Base-by-base conservation (phyloP, 1,140 invertebrate species). In the Drosophila quadrilineata region DNA sequence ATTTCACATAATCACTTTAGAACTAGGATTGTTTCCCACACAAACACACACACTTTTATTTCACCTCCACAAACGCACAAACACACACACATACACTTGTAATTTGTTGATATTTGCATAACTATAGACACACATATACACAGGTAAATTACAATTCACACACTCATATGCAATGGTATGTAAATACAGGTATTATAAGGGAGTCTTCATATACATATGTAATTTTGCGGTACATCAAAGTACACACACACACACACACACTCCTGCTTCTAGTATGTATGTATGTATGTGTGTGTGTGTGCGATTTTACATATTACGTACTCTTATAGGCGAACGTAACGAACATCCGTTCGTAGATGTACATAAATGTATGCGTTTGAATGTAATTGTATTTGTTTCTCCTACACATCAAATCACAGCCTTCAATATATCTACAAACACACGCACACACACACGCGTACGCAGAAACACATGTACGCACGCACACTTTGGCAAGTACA, bases 371-470 rank as follows among this genome's bases (percentile, higher is more conserved):
- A 57, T 24, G 10, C 14, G 10, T 53, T 5, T 54, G 26, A 19
- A 8, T 19, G 21, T 14, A 35, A 8, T 16, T 4, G 33, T 35
- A 45, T 28, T 2, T 45, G 2, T 24, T 65, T 40, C 29, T 59
- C 35, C 46, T 49, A 17, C 57, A 59, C 36, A 59, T 41, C 28
- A 59, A 49, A 59, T 59, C 53, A 65, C 53, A 58, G 45, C 45
- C 53, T 49, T 65, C 33, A 48, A 26, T 49, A 43, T 58, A 26
- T 14, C 31, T 17, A 17, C 33, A 58, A 9, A 43, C 36, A 50
- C 36, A n/a, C n/a, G n/a, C 16, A 48, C n/a, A 33, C 0, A 43
- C 12, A 16, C 24, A 31, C 16, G 43, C 19, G 24, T 22, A 54
- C 24, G 33, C 22, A 54, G 12, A 54, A 35, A 56, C 43, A 62